These are phyloP conservation scores for Scaptomyza tumidula DNA, from an alignment of 2,888 invertebrate species.

Conservation along the genomic window DNA sequence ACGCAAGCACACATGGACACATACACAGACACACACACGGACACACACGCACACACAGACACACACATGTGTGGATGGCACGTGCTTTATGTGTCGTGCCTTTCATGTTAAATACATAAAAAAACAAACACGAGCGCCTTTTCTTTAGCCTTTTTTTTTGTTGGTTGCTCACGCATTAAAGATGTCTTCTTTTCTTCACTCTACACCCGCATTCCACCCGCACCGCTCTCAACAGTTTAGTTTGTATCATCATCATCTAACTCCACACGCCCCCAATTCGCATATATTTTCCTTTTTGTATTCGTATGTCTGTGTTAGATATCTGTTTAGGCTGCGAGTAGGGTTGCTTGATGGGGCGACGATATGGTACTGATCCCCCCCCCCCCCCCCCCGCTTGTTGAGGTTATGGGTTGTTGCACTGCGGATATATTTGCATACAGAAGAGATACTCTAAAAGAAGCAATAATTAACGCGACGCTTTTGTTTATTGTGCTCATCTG, in stretches of 20 bases:
- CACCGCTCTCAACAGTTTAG: neutral
- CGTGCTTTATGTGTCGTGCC: conserved; percentile 18
- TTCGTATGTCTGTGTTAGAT: no score
- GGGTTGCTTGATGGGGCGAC: no score
- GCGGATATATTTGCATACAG: conserved; percentile 63
- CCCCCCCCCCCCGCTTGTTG: no score
- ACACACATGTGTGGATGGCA: conserved; percentile 24
- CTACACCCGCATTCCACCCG: neutral
- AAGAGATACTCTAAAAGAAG: conserved; percentile 22
- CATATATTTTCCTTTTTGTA: no score
- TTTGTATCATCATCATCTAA: conserved; percentile 5
- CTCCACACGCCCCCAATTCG: neutral
- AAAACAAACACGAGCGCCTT: conserved; percentile 64
- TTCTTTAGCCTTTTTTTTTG: conserved; percentile 43
- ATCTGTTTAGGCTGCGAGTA: conserved; percentile 33
- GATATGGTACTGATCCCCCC: neutral
- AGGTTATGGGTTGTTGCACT: conserved; percentile 47
- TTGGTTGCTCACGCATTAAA: conserved; percentile 62
- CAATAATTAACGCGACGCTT: conserved; percentile 35
- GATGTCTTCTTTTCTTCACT: conserved; percentile 17
- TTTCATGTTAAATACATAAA: conserved; percentile 68
- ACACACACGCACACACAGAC: conserved; percentile 1
- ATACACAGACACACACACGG: neutral
- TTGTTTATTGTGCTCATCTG: conserved; percentile 25
- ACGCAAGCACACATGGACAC: no score